A percentile compares a stretch with the other conserved stretches of the same genome.
These are phyloP conservation scores for Scyliorhinus canicula DNA, from an alignment of 2,797 vertebrate species.

Conservation along the genomic window DNA sequence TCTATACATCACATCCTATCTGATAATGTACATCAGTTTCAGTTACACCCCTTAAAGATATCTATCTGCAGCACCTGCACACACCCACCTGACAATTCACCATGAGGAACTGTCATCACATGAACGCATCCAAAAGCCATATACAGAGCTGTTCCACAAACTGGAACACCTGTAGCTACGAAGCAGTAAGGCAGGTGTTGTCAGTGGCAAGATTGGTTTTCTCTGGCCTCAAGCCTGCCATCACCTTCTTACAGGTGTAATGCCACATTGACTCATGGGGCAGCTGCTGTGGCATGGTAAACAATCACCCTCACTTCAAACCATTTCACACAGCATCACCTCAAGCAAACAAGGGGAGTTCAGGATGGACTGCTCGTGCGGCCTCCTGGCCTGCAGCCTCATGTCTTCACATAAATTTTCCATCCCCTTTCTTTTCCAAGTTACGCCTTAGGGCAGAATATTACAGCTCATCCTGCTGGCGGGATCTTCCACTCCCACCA, in stretches of 20 bases:
- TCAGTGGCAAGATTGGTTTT: neutral
- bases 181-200: neutral
- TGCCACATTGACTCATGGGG: neutral
- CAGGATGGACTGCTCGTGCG: too few species aligned
- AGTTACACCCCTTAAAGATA: too few species aligned
- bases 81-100: neutral
- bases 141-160: neutral
- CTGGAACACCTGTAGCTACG: neutral
- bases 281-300: neutral
- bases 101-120: neutral
- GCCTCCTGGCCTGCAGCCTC: too few species aligned
- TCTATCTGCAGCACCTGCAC: neutral
- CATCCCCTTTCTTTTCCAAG: neutral
- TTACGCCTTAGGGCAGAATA: too few species aligned
- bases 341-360: neutral
- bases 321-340: neutral
- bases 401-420: neutral
- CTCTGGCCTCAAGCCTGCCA: neutral
- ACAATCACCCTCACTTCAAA: neutral
- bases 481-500: too few species aligned
- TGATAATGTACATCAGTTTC: too few species aligned
- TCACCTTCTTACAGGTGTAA: neutral
- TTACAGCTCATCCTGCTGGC: too few species aligned
- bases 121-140: neutral
- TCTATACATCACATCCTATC: too few species aligned